These are phyloP conservation scores for Trichomalopsis sarcophagae DNA, from an alignment of 1,140 invertebrate species.

Conservation along the genomic window DNA sequence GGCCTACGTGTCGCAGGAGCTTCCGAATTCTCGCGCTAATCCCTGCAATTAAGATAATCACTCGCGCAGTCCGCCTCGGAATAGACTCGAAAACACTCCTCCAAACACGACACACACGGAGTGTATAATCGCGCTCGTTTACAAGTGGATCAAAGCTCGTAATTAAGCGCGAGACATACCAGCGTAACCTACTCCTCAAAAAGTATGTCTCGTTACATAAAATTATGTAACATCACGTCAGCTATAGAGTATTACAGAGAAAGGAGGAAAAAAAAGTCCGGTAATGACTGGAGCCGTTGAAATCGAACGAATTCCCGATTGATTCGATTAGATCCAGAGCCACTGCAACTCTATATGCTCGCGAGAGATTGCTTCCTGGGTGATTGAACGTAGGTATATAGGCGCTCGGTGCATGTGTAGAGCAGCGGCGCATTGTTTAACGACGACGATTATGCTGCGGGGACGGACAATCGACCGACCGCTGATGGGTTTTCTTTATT, in stretches of 20 bases:
- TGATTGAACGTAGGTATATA: neutral
- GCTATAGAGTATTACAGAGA: neutral
- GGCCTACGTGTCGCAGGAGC: no score
- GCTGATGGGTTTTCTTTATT: slow-evolving; percentile 35
- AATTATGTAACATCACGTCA: neutral
- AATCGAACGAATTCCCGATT: slow-evolving; percentile 7
- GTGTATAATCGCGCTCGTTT: no score
- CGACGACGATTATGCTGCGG: slow-evolving; percentile 24
- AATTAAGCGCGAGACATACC: no score
- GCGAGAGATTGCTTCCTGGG: slow-evolving; percentile 10
- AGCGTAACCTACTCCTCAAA: neutral
- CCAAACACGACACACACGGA: no score
- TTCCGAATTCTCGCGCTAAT: no score
- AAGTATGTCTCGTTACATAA: neutral
- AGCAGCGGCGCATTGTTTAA: neutral
- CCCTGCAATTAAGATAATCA: no score
- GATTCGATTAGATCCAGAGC: slow-evolving; percentile 14
- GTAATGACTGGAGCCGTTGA: neutral
- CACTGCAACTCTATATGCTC: neutral
- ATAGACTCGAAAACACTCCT: no score
- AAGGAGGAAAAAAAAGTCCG: neutral
- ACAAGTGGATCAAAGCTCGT: no score
- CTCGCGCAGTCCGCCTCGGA: no score
- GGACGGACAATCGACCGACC: slow-evolving; percentile 11
- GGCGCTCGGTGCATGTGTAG: neutral